These are phyloP conservation scores for Rutilus rutilus DNA, from an alignment of 2,113 vertebrate species.

Conservation along the genomic window DNA sequence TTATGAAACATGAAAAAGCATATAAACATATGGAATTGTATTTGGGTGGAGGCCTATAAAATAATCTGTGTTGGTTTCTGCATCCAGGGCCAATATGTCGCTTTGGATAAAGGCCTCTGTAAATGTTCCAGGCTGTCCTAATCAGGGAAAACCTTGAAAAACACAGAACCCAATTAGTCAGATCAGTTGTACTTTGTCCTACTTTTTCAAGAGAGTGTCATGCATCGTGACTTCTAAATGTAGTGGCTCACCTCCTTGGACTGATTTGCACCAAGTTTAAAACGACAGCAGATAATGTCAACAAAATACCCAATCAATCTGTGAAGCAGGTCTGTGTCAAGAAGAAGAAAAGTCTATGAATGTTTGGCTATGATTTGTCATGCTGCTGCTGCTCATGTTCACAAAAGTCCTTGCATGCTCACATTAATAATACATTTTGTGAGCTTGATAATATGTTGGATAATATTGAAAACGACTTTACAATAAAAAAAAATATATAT, in stretches of 20 bases:
- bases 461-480: neutral
- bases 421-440: neutral
- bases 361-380: neutral
- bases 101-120: neutral
- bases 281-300: conserved; percentile 90
- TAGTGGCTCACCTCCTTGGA: conserved; percentile 75
- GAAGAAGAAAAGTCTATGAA: conserved; percentile 9
- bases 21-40: neutral
- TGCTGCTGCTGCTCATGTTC: neutral
- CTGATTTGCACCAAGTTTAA: conserved; percentile 82
- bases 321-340: conserved; percentile 88
- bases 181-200: neutral
- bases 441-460: neutral
- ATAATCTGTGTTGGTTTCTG: neutral
- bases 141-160: neutral
- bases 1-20: too few species aligned
- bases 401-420: neutral
- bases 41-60: neutral
- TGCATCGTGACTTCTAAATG: neutral
- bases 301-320: conserved; percentile 86
- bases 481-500: neutral
- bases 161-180: conserved; percentile 9
- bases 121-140: neutral
- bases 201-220: neutral
- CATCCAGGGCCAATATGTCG: neutral